A percentile compares a stretch with the other conserved stretches of the same genome.
These are phyloP conservation scores for Leptinotarsa lineolata DNA, from an alignment of 1,140 invertebrate species.

Conservation along the genomic window DNA sequence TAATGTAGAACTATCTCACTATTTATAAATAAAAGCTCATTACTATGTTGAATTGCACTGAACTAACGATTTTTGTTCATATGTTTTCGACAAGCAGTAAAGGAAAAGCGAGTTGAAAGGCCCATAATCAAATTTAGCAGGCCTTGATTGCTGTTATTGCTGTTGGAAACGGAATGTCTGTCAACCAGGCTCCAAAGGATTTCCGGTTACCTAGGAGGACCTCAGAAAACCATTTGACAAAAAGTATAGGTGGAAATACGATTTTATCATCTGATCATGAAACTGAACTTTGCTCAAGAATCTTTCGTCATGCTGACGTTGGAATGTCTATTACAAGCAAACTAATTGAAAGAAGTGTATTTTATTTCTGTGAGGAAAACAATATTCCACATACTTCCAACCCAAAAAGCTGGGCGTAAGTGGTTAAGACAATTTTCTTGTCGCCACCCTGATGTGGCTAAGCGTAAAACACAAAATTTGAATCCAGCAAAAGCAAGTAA, in stretches of 20 bases:
- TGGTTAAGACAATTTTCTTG: not conserved
- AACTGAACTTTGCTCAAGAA: not conserved
- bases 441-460: not conserved
- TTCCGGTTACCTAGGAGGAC: not conserved
- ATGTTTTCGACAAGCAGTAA: too few relatives aligned
- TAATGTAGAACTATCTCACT: too few relatives aligned
- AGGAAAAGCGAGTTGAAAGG: not conserved
- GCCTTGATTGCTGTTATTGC: not conserved
- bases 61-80: too few relatives aligned
- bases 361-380: too few relatives aligned
- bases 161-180: not conserved
- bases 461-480: slow-evolving; percentile 4
- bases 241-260: not conserved
- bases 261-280: slow-evolving; percentile 11
- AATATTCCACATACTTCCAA: too few relatives aligned
- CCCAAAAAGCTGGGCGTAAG: not conserved
- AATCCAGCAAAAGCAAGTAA: not conserved
- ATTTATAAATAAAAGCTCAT: too few relatives aligned
- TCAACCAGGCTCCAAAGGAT: too few relatives aligned
- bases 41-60: too few relatives aligned
- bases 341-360: too few relatives aligned
- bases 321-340: too few relatives aligned
- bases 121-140: not conserved
- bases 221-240: not conserved
- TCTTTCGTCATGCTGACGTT: too few relatives aligned